phyloP scores from a whole-genome alignment of 1,140 invertebrate genomes.

The Triops longicaudatus region DNA sequence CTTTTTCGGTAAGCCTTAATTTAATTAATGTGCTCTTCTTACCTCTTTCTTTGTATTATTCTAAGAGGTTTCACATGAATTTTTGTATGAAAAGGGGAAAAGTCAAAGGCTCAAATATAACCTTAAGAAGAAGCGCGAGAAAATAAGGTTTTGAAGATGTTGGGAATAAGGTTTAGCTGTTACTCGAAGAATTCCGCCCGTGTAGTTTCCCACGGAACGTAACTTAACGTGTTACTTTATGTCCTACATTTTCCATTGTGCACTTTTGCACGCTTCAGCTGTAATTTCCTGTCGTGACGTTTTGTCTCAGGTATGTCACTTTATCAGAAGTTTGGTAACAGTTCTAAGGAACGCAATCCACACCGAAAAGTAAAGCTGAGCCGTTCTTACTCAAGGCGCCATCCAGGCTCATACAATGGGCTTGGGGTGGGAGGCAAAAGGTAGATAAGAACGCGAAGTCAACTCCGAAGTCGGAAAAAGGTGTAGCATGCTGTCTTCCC shows the following conservation, averaged over 20 bases:
- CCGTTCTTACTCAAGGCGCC: background rate
- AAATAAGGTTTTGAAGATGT: background rate
- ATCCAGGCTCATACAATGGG: background rate
- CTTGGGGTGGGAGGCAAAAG: background rate
- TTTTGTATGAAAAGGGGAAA: background rate
- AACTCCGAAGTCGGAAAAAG: background rate
- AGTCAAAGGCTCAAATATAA: background rate
- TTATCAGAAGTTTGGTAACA: background rate
- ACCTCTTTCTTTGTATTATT: no score
- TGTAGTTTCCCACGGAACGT: background rate
- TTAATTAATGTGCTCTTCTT: no score
- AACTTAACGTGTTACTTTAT: background rate
- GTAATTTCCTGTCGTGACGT: constrained; percentile 11
- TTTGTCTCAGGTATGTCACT: background rate
- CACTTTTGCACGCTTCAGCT: background rate
- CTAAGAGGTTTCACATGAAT: no score
- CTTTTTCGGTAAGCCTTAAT: no score
- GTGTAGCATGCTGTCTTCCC: background rate
- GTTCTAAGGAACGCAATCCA: background rate
- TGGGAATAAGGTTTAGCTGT: background rate
- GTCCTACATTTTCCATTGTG: background rate
- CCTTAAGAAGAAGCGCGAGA: background rate
- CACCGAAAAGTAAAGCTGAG: background rate
- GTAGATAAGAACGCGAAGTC: background rate
- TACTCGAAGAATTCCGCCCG: background rate